These are phyloP conservation scores for Drosophila recens DNA, from an alignment of 2,888 invertebrate genomes.

Conservation along the genomic window DNA sequence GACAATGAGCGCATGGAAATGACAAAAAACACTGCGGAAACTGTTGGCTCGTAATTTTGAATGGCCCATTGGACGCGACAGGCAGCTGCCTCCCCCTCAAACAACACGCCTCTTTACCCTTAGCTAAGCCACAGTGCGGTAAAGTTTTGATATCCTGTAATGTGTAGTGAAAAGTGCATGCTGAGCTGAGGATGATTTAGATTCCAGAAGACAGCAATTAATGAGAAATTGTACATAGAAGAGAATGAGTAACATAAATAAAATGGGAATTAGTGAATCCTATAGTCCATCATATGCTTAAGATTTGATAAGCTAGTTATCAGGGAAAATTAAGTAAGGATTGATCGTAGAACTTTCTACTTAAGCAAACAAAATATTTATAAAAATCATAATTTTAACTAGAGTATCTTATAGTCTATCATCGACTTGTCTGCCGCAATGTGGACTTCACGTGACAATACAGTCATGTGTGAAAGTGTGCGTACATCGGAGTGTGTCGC, in stretches of 20 bases:
- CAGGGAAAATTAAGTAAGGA: not conserved
- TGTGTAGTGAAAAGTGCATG: not conserved
- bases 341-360: not conserved
- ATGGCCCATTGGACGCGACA: constrained; percentile 74
- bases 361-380: not conserved
- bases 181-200: not conserved
- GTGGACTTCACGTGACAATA: constrained; percentile 66
- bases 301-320: not conserved
- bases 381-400: too few relatives aligned
- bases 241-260: not conserved
- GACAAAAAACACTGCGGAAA: constrained; percentile 78
- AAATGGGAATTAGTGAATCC: not conserved
- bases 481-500: constrained; percentile 25
- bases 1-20: constrained; percentile 80
- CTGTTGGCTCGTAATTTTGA: constrained; percentile 78
- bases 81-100: constrained; percentile 28
- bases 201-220: not conserved
- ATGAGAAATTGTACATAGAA: not conserved
- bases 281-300: not conserved
- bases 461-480: constrained; percentile 45
- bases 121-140: constrained; percentile 32
- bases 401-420: constrained; percentile 28
- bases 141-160: constrained; percentile 58
- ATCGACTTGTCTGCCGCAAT: not conserved
- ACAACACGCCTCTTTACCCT: not conserved